Percentiles rank a stretch among this genome's conserved stretches.
These are phyloP conservation scores for Chymomyza costata DNA, from an alignment of 1,140 invertebrate genomes.

Conservation along the genomic window DNA sequence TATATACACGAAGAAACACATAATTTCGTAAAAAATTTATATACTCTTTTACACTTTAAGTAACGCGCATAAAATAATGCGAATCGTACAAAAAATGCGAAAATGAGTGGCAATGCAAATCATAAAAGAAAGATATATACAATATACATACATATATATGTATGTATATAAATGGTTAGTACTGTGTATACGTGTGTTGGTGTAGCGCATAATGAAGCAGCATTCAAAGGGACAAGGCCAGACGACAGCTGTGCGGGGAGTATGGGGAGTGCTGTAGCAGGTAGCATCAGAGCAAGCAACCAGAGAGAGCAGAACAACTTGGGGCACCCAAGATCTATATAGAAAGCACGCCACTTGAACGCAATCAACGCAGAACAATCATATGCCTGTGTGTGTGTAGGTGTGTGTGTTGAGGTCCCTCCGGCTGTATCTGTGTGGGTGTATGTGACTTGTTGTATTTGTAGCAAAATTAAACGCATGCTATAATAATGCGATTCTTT, in stretches of 20 bases:
- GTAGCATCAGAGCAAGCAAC: background rate
- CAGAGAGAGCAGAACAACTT: constrained; percentile 4
- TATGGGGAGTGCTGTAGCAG: background rate
- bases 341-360: constrained; percentile 42
- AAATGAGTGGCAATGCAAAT: constrained; percentile 44
- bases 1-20: too few species aligned
- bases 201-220: constrained; percentile 42
- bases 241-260: constrained; percentile 1
- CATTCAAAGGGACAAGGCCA: constrained; percentile 20
- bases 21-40: too few species aligned
- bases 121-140: constrained; percentile 35
- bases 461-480: constrained; percentile 63
- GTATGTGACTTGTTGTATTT: constrained; percentile 22
- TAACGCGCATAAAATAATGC: constrained; percentile 5
- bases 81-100: constrained; percentile 35
- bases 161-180: too few species aligned
- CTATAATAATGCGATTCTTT: constrained; percentile 63
- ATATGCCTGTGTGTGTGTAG: constrained; percentile 12
- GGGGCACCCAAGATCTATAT: too few species aligned
- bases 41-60: too few species aligned
- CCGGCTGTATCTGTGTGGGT: constrained; percentile 4
- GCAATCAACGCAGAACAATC: constrained; percentile 52
- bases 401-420: background rate
- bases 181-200: too few species aligned
- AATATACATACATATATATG: too few species aligned